Evolutionary conservation across 2,113 vertebrate species (phyloP), one percentile per base, ranked within the genome.

Genomic region (Laticauda laticaudata): DNA sequence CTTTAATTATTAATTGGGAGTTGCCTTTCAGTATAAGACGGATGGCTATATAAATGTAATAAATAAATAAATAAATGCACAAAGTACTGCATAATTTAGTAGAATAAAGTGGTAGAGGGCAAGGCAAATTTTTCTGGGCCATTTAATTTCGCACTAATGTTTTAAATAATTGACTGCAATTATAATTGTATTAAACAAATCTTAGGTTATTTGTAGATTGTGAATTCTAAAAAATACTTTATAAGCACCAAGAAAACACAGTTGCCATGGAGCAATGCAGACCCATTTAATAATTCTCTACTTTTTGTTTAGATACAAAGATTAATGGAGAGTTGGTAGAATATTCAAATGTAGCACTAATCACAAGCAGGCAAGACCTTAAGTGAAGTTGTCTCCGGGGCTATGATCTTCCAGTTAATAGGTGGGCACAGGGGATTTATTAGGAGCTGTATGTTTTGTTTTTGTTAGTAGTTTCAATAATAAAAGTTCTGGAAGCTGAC

Each of bases 321-420:
- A n/a, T 0, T 53, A 43, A 1, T 88, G 0, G 10, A 14, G 91
- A 88, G 86, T 0, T 48, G 5, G 9, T 91, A 45, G 3, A 89
- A 92, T 48, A 51, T 93, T 94, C 94, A 91, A 94, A 29, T 26
- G 6, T 0, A 86, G 21, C 29, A 75, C 57, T 94, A 95, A 93
- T 0, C n/a, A 54, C 48, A 54, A 0, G 0, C 48, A 54, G 29
- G 26, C 93, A 92, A 90, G 55, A 12, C 43, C 64, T 85, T 91
- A 89, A 86, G 2, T 90, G 61, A 51, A 20, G 20, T 92, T 91
- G 2, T 90, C 90, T 92, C 87, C 9, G 45, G 29, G 89, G 34
- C 23, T 93, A 43, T 2, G 0, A 59, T 2, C 1, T 55, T 69
- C 94, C 61, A 92, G 24, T 56, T 91, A 91, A 88, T 55, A 93